phyloP scores from a whole-genome alignment of 2,113 vertebrate genomes.

The Oreocharis arfaki region DNA sequence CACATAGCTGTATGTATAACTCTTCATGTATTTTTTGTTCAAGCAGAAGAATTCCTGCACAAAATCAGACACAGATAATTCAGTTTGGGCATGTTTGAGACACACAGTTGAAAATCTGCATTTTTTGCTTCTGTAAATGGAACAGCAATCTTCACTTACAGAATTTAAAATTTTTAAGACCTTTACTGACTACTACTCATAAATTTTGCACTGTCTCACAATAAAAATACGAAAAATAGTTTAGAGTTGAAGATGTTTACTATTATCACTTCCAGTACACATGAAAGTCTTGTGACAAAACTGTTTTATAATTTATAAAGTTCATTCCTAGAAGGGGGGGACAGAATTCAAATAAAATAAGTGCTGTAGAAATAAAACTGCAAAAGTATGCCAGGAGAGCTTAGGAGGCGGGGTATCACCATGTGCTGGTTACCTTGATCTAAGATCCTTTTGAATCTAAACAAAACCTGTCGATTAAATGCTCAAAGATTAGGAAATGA shows the following conservation, averaged over 20 bases:
- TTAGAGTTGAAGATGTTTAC: neutral
- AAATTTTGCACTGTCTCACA: neutral
- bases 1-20: neutral
- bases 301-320: neutral
- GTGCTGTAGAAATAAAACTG: neutral
- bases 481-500: neutral
- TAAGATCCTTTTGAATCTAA: neutral
- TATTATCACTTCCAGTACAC: neutral
- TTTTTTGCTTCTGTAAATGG: neutral
- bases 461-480: neutral
- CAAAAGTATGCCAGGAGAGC: neutral
- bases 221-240: neutral
- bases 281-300: neutral
- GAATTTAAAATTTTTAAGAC: neutral
- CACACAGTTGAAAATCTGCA: rapidly evolving
- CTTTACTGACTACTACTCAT: neutral
- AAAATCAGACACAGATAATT: neutral
- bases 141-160: neutral
- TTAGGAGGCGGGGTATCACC: neutral
- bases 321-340: neutral
- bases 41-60: neutral
- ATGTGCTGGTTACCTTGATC: neutral
- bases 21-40: neutral
- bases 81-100: neutral
- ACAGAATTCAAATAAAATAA: neutral